A percentile compares a stretch with the other conserved stretches of the same genome.
Evolutionary conservation across 1,140 invertebrate species (phyloP).

Genomic region (Drosophila kurseongensis): DNA sequence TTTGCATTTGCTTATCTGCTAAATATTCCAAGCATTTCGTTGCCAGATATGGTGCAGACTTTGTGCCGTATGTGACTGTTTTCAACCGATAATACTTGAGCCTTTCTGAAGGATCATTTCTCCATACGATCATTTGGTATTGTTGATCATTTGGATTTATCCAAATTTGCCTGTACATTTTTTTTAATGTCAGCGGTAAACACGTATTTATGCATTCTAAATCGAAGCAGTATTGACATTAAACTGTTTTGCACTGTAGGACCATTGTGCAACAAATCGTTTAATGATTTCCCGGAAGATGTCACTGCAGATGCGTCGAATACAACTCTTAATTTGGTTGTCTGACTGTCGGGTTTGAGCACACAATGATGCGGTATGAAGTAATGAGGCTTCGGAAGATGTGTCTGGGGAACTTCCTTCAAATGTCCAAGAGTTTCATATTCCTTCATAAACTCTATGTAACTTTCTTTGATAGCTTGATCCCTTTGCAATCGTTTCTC

Average conservation of each 20-base stretch:
- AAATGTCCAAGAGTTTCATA: slow-evolving; percentile 71
- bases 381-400: too few relatives aligned
- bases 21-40: too few relatives aligned
- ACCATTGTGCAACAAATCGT: too few relatives aligned
- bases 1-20: too few relatives aligned
- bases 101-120: too few relatives aligned
- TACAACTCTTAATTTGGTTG: too few relatives aligned
- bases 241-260: neutral
- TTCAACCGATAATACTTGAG: too few relatives aligned
- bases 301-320: neutral
- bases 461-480: slow-evolving; percentile 4
- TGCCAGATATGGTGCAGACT: too few relatives aligned
- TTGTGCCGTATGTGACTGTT: too few relatives aligned
- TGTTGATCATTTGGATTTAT: neutral
- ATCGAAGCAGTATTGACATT: neutral
- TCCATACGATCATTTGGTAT: neutral
- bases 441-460: slow-evolving; percentile 67
- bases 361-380: too few relatives aligned
- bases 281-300: neutral
- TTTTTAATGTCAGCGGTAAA: neutral
- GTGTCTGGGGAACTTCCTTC: slow-evolving; percentile 30
- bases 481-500: slow-evolving; percentile 3
- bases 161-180: neutral
- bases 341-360: too few relatives aligned
- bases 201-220: neutral